Base-by-base conservation (phyloP, 2,888 invertebrate species). In the Formica aserva region DNA sequence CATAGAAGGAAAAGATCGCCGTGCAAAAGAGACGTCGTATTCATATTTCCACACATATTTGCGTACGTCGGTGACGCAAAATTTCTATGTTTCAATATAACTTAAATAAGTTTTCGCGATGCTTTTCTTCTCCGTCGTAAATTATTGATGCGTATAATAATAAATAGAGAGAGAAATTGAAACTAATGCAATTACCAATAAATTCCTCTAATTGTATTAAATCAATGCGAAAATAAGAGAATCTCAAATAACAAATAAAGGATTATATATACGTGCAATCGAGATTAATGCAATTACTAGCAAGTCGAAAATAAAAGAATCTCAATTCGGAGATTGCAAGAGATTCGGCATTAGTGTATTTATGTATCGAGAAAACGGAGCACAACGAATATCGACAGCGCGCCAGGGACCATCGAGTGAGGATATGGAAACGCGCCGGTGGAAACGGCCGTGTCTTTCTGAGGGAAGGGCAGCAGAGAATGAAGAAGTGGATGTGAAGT, bases 361-460 rank as follows among this genome's bases (percentile, higher is more conserved):
- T 78, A 71, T 48, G 35, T 60, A 29, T 48, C 60, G 60, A 45
- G 60, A 45, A 45, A 71, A 60, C 18, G 60, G 32, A 62, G 71
- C 18, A 18, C 41, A 45, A 45, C 4, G 78, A 35, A 78, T 71
- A 78, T 78, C 57, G 78, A 69, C 60, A 66, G 45, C 41, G 77
- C 69, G 57, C 57, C 63, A 57, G 55, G 67, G 85, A 78, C 81
- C 67, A 82, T 62, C 38, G 35, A 52, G 18, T 55, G 65, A 69
- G 88, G 81, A 84, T 86, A 81, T 65, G 72, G 62, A 83, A 67
- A 77, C 84, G 81, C 74, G 78, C 55, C 66, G 18, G 45, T 66
- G 72, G 62, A 32, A 62, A 38, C 57, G 55, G 38, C 63, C 55
- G 63, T 65, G 76, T 74, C 74, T 83, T 77, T 55, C 32, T 35